Evolutionary conservation across 2,113 vertebrate genomes (phyloP), one percentile per base, ranked within the genome.

Genomic region (Cyphomyrus plagiostoma): DNA sequence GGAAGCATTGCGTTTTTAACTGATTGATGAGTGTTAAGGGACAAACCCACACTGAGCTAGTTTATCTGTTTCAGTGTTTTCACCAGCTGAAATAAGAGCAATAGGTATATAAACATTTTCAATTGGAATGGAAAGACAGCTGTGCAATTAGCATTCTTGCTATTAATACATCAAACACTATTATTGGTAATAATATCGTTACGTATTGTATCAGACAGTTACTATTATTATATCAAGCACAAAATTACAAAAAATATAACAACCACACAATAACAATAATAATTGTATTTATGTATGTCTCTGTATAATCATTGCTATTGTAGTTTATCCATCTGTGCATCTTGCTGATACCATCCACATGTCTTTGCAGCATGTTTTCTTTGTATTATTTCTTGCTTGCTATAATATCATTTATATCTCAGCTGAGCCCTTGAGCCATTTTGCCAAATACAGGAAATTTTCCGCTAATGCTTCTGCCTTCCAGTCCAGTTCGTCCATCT

Each of bases 401-500:
- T 80, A 1, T 80, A 26, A 26, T 49, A 49, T 86, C 48, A 49
- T 86, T 13, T 86, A 11, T 86, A 50, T 86, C 45, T 86, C 83
- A 50, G 45, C 45, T 86, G 83, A 49, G 80, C 80, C 39, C 7
- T 84, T 84, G 45, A 84, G 23, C 45, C 83, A 50, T 86, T 86
- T 86, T 86, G 23, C 45, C 83, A 86, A 50, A 49, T 48, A 86
- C 83, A 49, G 83, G 46, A 86, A 26, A 49, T 50, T 86, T 50
- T 86, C 21, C n/a, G 48, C 10, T n/a, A 49, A 49, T 86, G 48
- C 48, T 86, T 26, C 42, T 85, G 83, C 83, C 42, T 48, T 49
- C 83, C 48, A 86, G 83, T 56, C 86, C 86, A 87, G 50, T 87
- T 56, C 26, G 30, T 87, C 50, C 86, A 87, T 87, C 52, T 58